These are phyloP conservation scores for Junco hyemalis DNA, from an alignment of 2,113 vertebrate species.

Conservation along the genomic window DNA sequence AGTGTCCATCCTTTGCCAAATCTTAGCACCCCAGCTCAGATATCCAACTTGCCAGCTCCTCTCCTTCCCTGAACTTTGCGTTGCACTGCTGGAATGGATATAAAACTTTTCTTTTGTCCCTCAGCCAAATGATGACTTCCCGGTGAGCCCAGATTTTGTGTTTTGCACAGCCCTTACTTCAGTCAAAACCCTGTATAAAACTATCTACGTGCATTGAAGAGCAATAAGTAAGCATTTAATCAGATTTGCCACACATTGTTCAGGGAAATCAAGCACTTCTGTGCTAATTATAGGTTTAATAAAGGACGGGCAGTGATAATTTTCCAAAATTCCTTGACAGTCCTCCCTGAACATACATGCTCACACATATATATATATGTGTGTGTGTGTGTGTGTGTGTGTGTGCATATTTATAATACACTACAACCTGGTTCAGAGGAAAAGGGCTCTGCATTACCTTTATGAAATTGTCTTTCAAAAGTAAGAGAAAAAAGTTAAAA, in stretches of 20 bases:
- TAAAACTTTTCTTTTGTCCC: neutral
- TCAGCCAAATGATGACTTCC: neutral
- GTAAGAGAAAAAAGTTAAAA: neutral
- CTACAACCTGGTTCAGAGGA: neutral
- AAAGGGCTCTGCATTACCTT: neutral
- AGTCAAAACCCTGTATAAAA: neutral
- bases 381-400: too few species aligned
- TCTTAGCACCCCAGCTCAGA: neutral
- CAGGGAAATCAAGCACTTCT: neutral
- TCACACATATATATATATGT: accelerated
- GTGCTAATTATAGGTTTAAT: neutral
- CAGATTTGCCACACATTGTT: neutral
- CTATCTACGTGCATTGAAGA: neutral
- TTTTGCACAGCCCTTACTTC: neutral
- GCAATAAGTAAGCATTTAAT: neutral
- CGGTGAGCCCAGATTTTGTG: neutral
- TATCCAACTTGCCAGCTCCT: neutral
- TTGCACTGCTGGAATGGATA: neutral
- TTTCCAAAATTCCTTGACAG: neutral
- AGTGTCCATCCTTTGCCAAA: neutral
- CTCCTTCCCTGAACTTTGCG: neutral
- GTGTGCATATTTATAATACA: neutral
- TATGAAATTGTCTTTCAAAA: neutral
- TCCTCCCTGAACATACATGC: neutral
- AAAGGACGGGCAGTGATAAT: neutral